Evolutionary conservation across 2,888 invertebrate genomes (phyloP).

Genomic region (Drosophila limbata): DNA sequence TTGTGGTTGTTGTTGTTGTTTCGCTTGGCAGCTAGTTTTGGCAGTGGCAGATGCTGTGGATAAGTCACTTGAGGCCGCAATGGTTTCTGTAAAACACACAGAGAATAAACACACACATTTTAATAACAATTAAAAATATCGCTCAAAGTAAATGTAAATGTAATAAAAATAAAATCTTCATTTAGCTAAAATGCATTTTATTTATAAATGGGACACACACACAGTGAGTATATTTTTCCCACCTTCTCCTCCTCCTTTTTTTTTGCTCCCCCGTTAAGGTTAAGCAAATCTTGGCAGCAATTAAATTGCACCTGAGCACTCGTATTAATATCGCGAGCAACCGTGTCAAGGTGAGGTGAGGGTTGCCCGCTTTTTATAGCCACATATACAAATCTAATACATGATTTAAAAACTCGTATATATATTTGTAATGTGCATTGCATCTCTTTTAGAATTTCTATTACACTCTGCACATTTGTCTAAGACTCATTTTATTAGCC

Average conservation of each 20-base stretch:
- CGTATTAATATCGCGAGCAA: conserved; percentile 62
- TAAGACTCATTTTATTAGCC: conserved; percentile 19
- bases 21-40: conserved; percentile 85
- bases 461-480: conserved; percentile 2
- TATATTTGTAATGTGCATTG: conserved; percentile 8
- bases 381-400: conserved; percentile 1
- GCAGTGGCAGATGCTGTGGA: conserved; percentile 86
- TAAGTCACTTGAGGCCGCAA: conserved; percentile 82
- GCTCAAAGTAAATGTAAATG: conserved; percentile 26
- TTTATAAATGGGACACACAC: conserved; percentile 1
- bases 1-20: conserved; percentile 83
- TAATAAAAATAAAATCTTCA: conserved; percentile 39
- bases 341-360: conserved; percentile 78
- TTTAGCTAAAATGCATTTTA: conserved; percentile 53
- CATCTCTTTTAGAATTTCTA: conserved; percentile 5
- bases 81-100: conserved; percentile 76
- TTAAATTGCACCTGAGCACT: conserved; percentile 79
- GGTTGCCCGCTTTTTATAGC: conserved; percentile 75
- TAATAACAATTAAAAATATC: neutral
- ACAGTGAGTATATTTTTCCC: neutral
- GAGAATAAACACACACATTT: conserved; percentile 10
- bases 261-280: conserved; percentile 7
- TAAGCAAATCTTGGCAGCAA: conserved; percentile 78
- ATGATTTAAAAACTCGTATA: conserved; percentile 2
- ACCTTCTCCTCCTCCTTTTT: no score